phyloP scores from a whole-genome alignment of 2,888 invertebrate genomes.

The Polydesmus complanatus region DNA sequence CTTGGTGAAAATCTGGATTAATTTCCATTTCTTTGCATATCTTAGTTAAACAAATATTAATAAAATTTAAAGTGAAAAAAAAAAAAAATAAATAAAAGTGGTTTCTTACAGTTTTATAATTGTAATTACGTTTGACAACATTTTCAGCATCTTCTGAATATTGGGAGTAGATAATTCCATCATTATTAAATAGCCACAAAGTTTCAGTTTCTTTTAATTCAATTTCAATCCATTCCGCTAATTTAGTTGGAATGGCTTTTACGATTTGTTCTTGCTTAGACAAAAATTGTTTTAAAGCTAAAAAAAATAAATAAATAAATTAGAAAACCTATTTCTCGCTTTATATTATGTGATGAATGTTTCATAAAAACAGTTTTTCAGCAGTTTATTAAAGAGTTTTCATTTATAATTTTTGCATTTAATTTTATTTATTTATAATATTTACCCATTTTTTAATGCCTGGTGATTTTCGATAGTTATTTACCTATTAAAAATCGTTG shows the following conservation, averaged over 20 bases:
- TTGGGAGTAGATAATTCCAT: constrained; percentile 12
- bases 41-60: not conserved
- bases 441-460: too few species aligned
- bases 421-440: too few species aligned
- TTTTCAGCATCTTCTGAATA: constrained; percentile 14
- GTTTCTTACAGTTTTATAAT: constrained; percentile 8
- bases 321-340: not conserved
- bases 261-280: constrained; percentile 12
- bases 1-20: not conserved
- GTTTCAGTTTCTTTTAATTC: constrained; percentile 16
- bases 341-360: too few species aligned
- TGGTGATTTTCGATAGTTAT: not conserved
- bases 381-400: too few species aligned
- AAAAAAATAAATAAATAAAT: not conserved
- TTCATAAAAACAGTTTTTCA: too few species aligned
- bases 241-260: not conserved
- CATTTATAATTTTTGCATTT: too few species aligned
- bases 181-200: constrained; percentile 18
- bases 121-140: constrained; percentile 6
- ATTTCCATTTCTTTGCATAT: not conserved
- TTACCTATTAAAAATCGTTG: not conserved
- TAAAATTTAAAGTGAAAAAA: not conserved
- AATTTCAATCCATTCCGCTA: constrained; percentile 11
- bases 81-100: too few species aligned
- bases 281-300: constrained; percentile 8